Evolutionary conservation across 2,113 vertebrate species (phyloP).

Genomic region (Ceyx melanurus): DNA sequence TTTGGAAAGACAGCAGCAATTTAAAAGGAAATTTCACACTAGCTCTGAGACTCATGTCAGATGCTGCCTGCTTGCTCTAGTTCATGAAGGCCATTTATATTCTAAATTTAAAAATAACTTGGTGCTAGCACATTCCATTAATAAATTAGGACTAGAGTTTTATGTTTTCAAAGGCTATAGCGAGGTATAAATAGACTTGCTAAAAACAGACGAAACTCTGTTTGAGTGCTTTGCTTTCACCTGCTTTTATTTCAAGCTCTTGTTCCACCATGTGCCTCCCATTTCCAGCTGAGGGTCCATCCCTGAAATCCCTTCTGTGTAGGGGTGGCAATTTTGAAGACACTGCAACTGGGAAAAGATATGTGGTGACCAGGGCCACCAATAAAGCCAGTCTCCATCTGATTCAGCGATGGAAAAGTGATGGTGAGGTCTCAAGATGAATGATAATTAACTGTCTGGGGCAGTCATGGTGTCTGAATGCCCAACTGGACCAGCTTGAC

Average conservation of each 20-base stretch:
- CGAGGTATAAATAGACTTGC: slow-evolving; percentile 60
- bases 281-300: not conserved
- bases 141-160: slow-evolving; percentile 71
- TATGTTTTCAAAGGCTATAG: slow-evolving; percentile 65
- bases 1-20: slow-evolving; percentile 70
- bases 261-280: not conserved
- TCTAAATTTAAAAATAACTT: slow-evolving; percentile 75
- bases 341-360: not conserved
- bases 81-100: slow-evolving; percentile 79
- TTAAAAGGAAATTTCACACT: slow-evolving; percentile 78
- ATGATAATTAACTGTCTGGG: not conserved
- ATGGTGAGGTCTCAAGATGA: not conserved
- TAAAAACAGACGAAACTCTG: slow-evolving; percentile 47
- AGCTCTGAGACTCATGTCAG: slow-evolving; percentile 73
- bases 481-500: not conserved
- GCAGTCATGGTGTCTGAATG: not conserved
- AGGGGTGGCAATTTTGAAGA: not conserved
- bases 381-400: not conserved
- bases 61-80: slow-evolving; percentile 72
- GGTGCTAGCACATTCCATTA: slow-evolving; percentile 72
- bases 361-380: not conserved
- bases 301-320: not conserved
- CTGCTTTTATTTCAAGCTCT: slow-evolving; percentile 47
- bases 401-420: not conserved
- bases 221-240: slow-evolving; percentile 58